These are phyloP conservation scores for Pristionchus mayeri DNA, from an alignment of 2,888 invertebrate genomes.

Conservation along the genomic window DNA sequence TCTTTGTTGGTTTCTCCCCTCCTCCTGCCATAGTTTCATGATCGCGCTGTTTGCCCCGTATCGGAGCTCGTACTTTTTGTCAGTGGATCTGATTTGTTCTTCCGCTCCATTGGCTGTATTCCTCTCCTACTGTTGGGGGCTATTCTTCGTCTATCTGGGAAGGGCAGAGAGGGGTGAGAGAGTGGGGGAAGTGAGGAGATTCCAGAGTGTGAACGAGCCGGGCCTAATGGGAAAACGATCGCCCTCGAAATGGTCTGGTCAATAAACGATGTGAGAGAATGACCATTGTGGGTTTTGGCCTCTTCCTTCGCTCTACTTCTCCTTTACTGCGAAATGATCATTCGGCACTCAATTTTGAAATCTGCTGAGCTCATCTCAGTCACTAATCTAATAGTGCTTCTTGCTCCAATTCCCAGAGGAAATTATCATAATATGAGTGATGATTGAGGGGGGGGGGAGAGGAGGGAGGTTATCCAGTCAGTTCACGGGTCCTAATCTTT, in stretches of 20 bases:
- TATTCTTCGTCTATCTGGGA: background rate
- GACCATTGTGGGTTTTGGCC: constrained; percentile 32
- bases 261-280: constrained; percentile 21
- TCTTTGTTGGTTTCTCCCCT: constrained; percentile 1
- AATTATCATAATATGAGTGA: constrained; percentile 27
- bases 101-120: background rate
- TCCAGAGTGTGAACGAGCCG: background rate
- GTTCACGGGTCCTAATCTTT: background rate
- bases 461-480: background rate
- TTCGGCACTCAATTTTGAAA: background rate
- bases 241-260: constrained; percentile 39
- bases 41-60: background rate
- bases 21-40: background rate
- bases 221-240: constrained; percentile 24
- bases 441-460: background rate
- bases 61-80: background rate
- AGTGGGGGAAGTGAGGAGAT: background rate
- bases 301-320: background rate
- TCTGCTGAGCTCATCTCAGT: background rate
- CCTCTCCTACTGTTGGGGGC: background rate
- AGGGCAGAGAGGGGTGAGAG: background rate
- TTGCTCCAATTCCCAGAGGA: background rate
- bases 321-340: background rate
- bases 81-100: background rate
- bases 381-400: background rate